These are phyloP conservation scores for Coboldia fuscipes DNA, from an alignment of 1,140 invertebrate species.

Conservation along the genomic window DNA sequence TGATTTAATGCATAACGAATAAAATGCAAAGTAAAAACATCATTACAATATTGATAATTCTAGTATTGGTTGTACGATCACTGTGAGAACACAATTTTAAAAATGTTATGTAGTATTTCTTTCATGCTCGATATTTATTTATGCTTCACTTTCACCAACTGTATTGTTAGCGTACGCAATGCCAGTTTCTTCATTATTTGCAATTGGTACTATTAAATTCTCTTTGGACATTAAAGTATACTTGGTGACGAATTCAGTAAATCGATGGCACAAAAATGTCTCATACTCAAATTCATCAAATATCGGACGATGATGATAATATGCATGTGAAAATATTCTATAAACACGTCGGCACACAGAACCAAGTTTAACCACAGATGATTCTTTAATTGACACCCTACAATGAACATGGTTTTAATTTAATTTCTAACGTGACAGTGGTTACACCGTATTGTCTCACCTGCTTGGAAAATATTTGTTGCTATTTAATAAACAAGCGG, in stretches of 20 bases:
- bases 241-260: slow-evolving; percentile 95
- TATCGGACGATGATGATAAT: slow-evolving; percentile 90
- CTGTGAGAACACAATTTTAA: too few relatives aligned
- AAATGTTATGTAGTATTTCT: too few relatives aligned
- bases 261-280: slow-evolving; percentile 85
- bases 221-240: slow-evolving; percentile 97
- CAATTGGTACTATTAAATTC: slow-evolving; percentile 95
- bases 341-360: slow-evolving; percentile 97
- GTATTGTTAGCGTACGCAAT: slow-evolving; percentile 21
- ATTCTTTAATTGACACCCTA: slow-evolving; percentile 97
- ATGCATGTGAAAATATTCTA: slow-evolving; percentile 98
- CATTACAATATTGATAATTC: too few relatives aligned
- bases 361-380: slow-evolving; percentile 92
- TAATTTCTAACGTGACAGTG: too few relatives aligned
- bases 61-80: too few relatives aligned
- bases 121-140: slow-evolving; percentile 7
- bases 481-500: slow-evolving; percentile 93
- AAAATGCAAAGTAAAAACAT: too few relatives aligned
- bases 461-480: slow-evolving; percentile 99
- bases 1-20: too few relatives aligned
- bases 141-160: slow-evolving; percentile 46
- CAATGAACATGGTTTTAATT: too few relatives aligned
- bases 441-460: too few relatives aligned
- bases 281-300: slow-evolving; percentile 98
- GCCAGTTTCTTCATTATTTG: neutral